Percentiles rank a stretch among this genome's conserved stretches.
Evolutionary conservation across 2,888 invertebrate species (phyloP).

Genomic region (Microdon myrmicae): DNA sequence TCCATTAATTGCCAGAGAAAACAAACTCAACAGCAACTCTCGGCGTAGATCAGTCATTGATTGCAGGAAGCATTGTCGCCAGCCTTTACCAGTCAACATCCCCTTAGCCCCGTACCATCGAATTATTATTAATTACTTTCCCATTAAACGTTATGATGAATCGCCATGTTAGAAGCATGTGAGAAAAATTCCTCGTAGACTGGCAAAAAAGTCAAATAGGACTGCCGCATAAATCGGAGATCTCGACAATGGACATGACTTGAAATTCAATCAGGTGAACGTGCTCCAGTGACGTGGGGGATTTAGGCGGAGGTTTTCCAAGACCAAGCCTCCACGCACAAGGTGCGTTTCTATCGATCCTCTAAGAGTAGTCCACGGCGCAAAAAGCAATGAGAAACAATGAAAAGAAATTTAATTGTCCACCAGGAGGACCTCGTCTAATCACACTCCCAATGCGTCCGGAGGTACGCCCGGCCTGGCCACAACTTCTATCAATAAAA

Average conservation of each 20-base stretch:
- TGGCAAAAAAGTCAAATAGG: constrained; percentile 2
- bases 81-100: constrained; percentile 18
- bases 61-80: constrained; percentile 38
- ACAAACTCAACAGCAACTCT: constrained; percentile 14
- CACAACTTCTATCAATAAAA: constrained; percentile 56
- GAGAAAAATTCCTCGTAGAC: constrained; percentile 40
- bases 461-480: background rate
- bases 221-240: constrained; percentile 42
- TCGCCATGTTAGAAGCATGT: constrained; percentile 43
- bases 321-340: constrained; percentile 7
- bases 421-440: constrained; percentile 30
- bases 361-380: constrained; percentile 15
- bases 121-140: constrained; percentile 52
- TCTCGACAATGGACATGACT: constrained; percentile 48
- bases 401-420: constrained; percentile 51
- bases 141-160: constrained; percentile 51
- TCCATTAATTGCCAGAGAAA: constrained; percentile 43
- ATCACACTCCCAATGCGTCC: constrained; percentile 20
- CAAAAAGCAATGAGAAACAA: constrained; percentile 6
- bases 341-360: constrained; percentile 45
- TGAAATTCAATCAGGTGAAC: constrained; percentile 47
- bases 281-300: constrained; percentile 17
- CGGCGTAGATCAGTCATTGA: constrained; percentile 31
- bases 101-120: constrained; percentile 28
- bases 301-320: constrained; percentile 21